A percentile compares a stretch with the other conserved stretches of the same genome.
These are phyloP conservation scores for Rapana venosa DNA, from an alignment of 2,888 invertebrate genomes.

Conservation along the genomic window DNA sequence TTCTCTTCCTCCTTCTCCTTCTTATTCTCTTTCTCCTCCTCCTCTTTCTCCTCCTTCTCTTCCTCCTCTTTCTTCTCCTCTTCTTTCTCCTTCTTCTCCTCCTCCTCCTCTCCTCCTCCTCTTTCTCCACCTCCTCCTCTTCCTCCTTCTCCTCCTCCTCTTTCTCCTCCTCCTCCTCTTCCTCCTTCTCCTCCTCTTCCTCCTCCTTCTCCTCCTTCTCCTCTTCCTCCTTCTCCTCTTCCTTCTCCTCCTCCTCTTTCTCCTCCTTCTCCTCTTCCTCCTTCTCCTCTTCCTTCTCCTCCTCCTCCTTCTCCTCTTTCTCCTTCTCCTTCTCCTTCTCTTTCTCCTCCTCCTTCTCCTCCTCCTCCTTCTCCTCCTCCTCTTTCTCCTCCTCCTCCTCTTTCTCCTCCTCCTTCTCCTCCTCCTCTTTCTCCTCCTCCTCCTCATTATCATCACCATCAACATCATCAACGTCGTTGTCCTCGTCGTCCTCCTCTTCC, in stretches of 20 bases:
- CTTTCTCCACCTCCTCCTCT: neutral
- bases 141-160: rapidly evolving
- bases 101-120: neutral
- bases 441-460: no score
- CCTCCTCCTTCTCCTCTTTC: neutral
- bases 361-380: no score
- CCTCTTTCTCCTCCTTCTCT: neutral
- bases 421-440: no score
- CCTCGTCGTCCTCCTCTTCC: no score
- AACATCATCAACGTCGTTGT: no score
- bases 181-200: neutral
- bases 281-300: slow-evolving; percentile 8
- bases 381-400: no score
- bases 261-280: neutral
- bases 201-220: neutral
- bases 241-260: neutral
- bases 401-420: no score
- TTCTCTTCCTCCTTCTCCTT: neutral
- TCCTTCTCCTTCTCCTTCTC: neutral
- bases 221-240: no score
- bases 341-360: neutral
- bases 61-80: neutral
- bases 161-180: neutral
- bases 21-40: neutral
- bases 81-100: neutral